Percentiles rank a stretch among this genome's conserved stretches.
These are phyloP conservation scores for Amphiprion percula DNA, from an alignment of 2,113 vertebrate species.

Conservation along the genomic window DNA sequence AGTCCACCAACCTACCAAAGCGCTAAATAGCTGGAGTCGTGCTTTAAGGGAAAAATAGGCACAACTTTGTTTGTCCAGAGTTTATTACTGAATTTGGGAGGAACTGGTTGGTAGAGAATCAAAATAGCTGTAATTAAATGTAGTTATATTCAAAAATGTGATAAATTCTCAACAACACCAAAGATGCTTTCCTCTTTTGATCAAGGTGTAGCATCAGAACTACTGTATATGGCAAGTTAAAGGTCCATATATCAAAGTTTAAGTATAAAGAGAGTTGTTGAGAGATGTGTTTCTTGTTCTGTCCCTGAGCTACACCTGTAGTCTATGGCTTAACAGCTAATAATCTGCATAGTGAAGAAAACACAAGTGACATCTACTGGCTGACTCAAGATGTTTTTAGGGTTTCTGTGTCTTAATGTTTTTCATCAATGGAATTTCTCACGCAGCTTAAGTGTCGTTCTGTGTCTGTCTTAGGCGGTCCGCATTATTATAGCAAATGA, in stretches of 20 bases:
- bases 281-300: not conserved
- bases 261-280: not conserved
- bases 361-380: slow-evolving; percentile 85
- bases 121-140: no score
- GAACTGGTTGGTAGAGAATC: not conserved
- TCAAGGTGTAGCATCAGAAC: not conserved
- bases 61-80: not conserved
- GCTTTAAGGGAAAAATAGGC: not conserved
- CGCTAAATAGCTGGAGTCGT: not conserved
- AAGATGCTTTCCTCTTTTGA: not conserved
- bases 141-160: no score
- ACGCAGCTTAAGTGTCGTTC: slow-evolving; percentile 64
- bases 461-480: slow-evolving; percentile 37
- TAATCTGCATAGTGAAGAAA: slow-evolving; percentile 30
- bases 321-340: slow-evolving; percentile 7
- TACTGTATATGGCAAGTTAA: not conserved
- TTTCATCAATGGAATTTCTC: slow-evolving; percentile 70
- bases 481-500: slow-evolving; percentile 59
- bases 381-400: slow-evolving; percentile 44
- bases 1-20: not conserved
- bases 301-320: slow-evolving; percentile 6
- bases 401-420: slow-evolving; percentile 33
- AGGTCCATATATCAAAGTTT: not conserved
- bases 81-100: not conserved
- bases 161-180: no score